Evolutionary conservation across 2,888 invertebrate genomes (phyloP).

Genomic region (Polia nebulosa): DNA sequence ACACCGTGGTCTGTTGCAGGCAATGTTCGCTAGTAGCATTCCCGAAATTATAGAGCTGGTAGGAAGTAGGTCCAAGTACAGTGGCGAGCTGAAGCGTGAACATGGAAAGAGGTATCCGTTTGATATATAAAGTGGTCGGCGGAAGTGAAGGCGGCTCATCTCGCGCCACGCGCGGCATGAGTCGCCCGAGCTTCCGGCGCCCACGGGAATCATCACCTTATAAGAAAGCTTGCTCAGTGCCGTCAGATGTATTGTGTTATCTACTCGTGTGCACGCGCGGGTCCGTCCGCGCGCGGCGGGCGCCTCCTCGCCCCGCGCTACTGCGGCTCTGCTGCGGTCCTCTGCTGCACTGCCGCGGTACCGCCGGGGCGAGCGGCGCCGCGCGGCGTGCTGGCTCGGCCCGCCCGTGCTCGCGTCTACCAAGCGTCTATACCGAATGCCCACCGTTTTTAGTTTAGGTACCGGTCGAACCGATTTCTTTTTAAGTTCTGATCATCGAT

Average conservation of each 20-base stretch:
- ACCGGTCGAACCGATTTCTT: constrained; percentile 89
- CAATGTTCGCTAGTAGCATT: constrained; percentile 99
- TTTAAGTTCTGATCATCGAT: constrained; percentile 90
- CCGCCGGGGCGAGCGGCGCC: constrained; percentile 72
- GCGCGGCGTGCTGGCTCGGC: constrained; percentile 72
- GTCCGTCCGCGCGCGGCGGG: constrained; percentile 71
- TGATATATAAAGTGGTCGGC: constrained; percentile 85
- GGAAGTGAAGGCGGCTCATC: constrained; percentile 88
- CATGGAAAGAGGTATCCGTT: constrained; percentile 99
- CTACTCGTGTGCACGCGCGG: constrained; percentile 88
- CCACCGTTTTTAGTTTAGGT: constrained; percentile 87
- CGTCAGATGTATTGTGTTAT: constrained; percentile 92
- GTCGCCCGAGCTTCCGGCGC: constrained; percentile 86
- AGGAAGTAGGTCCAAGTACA: constrained; percentile 99
- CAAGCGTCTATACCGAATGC: constrained; percentile 90
- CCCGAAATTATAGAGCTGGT: constrained; percentile 99
- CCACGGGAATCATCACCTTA: constrained; percentile 85
- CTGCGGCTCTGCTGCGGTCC: constrained; percentile 29
- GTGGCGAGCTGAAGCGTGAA: constrained; percentile 99
- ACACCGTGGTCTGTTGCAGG: constrained; percentile 95
- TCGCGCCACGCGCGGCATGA: constrained; percentile 79
- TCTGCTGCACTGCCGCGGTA: constrained; percentile 54
- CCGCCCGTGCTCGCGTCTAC: constrained; percentile 87
- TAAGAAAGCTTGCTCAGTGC: constrained; percentile 91
- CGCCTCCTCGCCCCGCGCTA: constrained; percentile 71